These are phyloP conservation scores for Spilarctia lutea DNA, from an alignment of 2,888 invertebrate species.

Conservation along the genomic window DNA sequence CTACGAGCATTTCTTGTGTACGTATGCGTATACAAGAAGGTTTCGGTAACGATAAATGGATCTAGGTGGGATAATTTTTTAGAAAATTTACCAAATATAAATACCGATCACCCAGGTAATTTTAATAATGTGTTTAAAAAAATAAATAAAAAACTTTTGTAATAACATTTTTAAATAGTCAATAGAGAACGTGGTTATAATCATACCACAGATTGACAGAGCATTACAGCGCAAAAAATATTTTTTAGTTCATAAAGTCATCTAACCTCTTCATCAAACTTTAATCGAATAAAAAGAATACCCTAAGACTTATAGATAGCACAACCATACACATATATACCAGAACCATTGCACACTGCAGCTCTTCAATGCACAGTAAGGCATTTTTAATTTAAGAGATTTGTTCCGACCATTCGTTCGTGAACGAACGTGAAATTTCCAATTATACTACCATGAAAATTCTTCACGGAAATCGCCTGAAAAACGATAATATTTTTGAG, in stretches of 20 bases:
- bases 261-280: not conserved
- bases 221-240: not conserved
- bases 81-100: too few relatives aligned
- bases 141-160: too few relatives aligned
- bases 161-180: too few relatives aligned
- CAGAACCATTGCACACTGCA: slow-evolving; percentile 16
- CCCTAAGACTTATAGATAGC: not conserved
- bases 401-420: slow-evolving; percentile 32
- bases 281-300: slow-evolving; percentile 14
- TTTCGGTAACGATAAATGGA: too few relatives aligned
- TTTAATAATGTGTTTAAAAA: too few relatives aligned
- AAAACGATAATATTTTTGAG: slow-evolving; percentile 13
- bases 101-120: too few relatives aligned
- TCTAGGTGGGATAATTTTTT: too few relatives aligned
- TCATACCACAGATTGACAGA: not conserved
- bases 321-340: not conserved
- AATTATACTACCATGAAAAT: slow-evolving; percentile 30
- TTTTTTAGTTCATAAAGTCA: not conserved
- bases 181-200: not conserved
- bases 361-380: slow-evolving; percentile 13
- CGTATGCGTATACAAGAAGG: too few relatives aligned
- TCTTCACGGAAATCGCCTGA: slow-evolving; percentile 27
- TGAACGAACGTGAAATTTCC: slow-evolving; percentile 40
- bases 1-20: too few relatives aligned
- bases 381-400: slow-evolving; percentile 48